Evolutionary conservation across 2,113 vertebrate species (phyloP).

Genomic region (Grammatotria lemairii): DNA sequence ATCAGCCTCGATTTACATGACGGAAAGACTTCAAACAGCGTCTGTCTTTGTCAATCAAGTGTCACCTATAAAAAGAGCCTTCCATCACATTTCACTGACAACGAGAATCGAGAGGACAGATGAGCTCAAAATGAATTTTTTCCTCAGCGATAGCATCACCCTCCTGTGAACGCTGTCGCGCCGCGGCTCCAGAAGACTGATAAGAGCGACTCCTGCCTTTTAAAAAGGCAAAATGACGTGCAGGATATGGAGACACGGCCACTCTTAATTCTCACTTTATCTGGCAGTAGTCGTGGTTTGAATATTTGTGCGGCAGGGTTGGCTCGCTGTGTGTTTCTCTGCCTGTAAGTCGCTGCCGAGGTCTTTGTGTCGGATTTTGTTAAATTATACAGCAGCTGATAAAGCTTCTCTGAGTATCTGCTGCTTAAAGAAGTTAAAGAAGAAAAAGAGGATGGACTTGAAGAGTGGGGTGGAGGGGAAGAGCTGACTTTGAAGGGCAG

Average conservation of each 20-base stretch:
- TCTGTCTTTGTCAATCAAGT: background rate
- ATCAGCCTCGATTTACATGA: background rate
- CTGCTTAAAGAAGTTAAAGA: constrained; percentile 42
- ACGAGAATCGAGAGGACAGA: background rate
- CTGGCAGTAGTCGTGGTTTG: background rate
- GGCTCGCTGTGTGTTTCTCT: background rate
- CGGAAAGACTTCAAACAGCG: background rate
- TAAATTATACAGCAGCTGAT: constrained; percentile 54
- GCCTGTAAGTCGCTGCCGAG: background rate
- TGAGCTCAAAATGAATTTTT: background rate
- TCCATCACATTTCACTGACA: background rate
- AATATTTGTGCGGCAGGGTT: background rate
- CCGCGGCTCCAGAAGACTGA: background rate
- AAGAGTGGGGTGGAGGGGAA: background rate
- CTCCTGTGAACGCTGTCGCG: background rate
- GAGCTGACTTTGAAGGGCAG: constrained; percentile 49
- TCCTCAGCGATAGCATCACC: background rate
- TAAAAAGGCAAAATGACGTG: background rate
- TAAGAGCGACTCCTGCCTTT: background rate
- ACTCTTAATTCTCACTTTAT: background rate
- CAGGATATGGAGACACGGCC: background rate
- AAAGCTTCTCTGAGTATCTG: constrained; percentile 40
- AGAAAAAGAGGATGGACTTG: constrained; percentile 11
- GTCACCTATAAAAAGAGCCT: background rate
- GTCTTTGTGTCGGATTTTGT: constrained; percentile 50